Percentiles rank a stretch among this genome's conserved stretches.
These are phyloP conservation scores for Sinonovacula constricta DNA, from an alignment of 1,140 invertebrate species.

Conservation along the genomic window DNA sequence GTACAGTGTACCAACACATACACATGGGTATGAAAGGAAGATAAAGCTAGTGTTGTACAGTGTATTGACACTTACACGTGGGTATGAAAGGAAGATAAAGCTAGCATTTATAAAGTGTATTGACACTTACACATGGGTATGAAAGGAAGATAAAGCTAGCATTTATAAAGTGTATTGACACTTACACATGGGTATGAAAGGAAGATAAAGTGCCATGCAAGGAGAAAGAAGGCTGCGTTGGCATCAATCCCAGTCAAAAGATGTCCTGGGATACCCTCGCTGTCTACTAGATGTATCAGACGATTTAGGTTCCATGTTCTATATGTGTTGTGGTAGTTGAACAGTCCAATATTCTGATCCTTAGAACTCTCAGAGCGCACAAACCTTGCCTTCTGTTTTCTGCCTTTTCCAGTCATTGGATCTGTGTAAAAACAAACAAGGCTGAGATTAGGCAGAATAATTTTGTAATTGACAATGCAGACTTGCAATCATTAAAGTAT, in stretches of 20 bases:
- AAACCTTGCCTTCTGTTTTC: neutral
- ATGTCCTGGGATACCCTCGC: neutral
- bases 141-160: slow-evolving; percentile 14
- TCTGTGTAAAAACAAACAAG: too few species aligned
- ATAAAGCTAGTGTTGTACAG: neutral
- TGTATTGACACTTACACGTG: neutral
- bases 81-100: neutral
- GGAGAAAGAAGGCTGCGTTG: neutral
- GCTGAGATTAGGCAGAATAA: too few species aligned
- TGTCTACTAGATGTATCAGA: slow-evolving; percentile 19
- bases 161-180: too few species aligned
- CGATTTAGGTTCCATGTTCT: slow-evolving; percentile 5
- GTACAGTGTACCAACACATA: neutral
- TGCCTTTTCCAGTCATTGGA: neutral
- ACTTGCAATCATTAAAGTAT: too few species aligned
- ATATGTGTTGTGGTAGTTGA: neutral
- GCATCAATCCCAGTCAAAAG: neutral
- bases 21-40: neutral
- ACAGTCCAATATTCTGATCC: neutral
- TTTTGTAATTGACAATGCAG: too few species aligned
- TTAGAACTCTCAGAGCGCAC: neutral
- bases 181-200: slow-evolving; percentile 27
- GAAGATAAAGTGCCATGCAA: slow-evolving; percentile 36
- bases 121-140: slow-evolving; percentile 22
- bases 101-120: neutral